Evolutionary conservation across 1,140 invertebrate species (phyloP), one percentile per base, ranked within the genome.

Genomic region (Campoletis sonorensis): DNA sequence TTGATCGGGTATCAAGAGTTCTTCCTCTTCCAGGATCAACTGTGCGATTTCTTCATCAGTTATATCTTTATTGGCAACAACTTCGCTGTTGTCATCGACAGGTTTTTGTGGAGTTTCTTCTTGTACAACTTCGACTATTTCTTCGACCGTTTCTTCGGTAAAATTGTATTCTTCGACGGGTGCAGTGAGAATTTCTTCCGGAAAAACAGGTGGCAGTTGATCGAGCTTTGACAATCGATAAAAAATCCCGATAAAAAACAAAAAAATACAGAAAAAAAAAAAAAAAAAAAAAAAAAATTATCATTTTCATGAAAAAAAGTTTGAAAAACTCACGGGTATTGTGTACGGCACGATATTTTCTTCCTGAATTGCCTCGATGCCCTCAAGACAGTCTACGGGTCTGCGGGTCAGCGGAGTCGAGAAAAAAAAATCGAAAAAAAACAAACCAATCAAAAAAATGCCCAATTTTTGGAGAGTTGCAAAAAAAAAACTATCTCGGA

Each of bases 1-100:
- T 85, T 95, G 93, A 77, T 95, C 94, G 84, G 93, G 92, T 27
- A 95, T 85, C 79, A 95, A 92, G 81, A 95, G 92, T 88, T 95
- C 95, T 26, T 95, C 93, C 81, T 95, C 94, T 77, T 94, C 94
- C 21, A 95, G 93, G 84, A 95, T 93, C 73, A 95, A 89, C 79
- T 94, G 93, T 26, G 94, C 94, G 82, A 95, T 95, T 90, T 95
- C 94, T 79, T 95, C 93, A 82, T 95, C 94, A 11, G 94, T 93
- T 51, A 95, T 86, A 81, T 92, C 86, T 83, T 90, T 89, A 78
- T 92, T 92, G 11, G 88, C 81, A 58, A 91, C 83, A 0, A 87
- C 33, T 37, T 89, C 91, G 82, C 90, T 91, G 72, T 92, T 88
- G 26, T 84, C 86, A 83, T 91, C 88, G 30, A 84, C 84, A 0